Percentiles rank a stretch among this genome's conserved stretches.
Conservation (phyloP, 2,113 vertebrate genomes). For the Oryzias woworae region DNA sequence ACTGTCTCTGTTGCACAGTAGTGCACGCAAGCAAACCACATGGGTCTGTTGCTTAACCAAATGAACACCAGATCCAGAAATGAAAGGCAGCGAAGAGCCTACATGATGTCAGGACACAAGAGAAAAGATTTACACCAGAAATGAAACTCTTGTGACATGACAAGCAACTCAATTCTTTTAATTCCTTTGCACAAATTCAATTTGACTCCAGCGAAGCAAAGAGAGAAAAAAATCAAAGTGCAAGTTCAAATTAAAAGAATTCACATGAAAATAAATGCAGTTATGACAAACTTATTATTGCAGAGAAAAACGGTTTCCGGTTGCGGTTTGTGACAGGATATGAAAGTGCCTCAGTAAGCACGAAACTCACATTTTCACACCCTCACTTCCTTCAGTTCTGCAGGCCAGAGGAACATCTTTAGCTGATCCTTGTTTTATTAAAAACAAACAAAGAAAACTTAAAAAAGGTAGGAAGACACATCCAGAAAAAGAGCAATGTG, state of each 20-base stretch:
- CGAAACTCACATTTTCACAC: neutral
- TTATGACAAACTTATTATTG: neutral
- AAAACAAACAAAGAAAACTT: no score
- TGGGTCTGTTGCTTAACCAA: conserved; percentile 51
- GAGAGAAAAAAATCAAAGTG: neutral
- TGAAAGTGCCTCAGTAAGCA: neutral
- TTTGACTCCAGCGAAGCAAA: neutral
- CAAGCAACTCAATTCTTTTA: neutral
- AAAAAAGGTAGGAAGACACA: no score
- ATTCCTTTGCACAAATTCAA: neutral
- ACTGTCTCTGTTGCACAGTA: conserved; percentile 57
- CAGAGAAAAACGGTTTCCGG: neutral
- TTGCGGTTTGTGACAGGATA: neutral
- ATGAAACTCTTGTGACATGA: conserved; percentile 1
- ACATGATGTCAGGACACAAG: conserved; percentile 33
- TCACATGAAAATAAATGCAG: neutral
- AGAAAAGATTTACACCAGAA: conserved; percentile 8
- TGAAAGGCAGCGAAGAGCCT: conserved; percentile 34
- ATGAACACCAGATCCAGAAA: conserved; percentile 58
- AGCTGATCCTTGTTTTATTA: neutral
- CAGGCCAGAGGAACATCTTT: neutral
- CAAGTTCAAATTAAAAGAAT: neutral
- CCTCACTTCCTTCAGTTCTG: neutral
- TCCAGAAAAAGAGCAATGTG: no score
- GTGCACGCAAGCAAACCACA: conserved; percentile 60